phyloP scores from a whole-genome alignment of 2,113 vertebrate genomes.

The Bagarius yarrelli region DNA sequence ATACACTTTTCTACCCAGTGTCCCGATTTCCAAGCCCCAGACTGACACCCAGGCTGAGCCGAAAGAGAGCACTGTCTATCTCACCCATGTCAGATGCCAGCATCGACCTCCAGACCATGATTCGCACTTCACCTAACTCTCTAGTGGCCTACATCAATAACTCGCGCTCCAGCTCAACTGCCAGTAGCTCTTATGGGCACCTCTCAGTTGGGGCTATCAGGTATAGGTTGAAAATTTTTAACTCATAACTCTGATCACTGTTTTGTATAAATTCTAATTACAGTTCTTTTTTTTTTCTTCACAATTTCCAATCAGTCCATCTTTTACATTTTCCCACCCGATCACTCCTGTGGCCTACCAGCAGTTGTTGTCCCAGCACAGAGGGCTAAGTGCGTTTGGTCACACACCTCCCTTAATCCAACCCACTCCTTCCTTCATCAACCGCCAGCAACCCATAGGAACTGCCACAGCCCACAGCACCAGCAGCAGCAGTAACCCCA shows the following conservation, averaged over 20 bases:
- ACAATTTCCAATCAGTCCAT: conserved; percentile 75
- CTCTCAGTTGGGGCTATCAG: conserved; percentile 93
- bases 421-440: conserved; percentile 78
- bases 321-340: conserved; percentile 91
- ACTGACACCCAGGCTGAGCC: conserved; percentile 87
- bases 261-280: not conserved
- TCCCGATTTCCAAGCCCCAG: conserved; percentile 93
- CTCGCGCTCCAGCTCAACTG: conserved; percentile 94
- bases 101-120: conserved; percentile 98
- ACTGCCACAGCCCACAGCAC: conserved; percentile 70
- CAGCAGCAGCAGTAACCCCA: conserved; percentile 72
- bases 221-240: conserved; percentile 64
- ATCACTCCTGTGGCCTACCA: conserved; percentile 95
- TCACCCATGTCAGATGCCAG: conserved; percentile 95
- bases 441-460: conserved; percentile 81
- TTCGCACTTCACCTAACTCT: conserved; percentile 96
- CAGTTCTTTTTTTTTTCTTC: conserved; percentile 24
- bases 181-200: conserved; percentile 96
- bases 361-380: conserved; percentile 91
- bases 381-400: conserved; percentile 86
- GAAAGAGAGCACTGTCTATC: conserved; percentile 93
- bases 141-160: conserved; percentile 99
- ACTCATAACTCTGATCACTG: conserved; percentile 3
- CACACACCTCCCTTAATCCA: conserved; percentile 90
- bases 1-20: conserved; percentile 67